Conservation (phyloP, 2,797 vertebrate genomes). For the Bufotes viridis region DNA sequence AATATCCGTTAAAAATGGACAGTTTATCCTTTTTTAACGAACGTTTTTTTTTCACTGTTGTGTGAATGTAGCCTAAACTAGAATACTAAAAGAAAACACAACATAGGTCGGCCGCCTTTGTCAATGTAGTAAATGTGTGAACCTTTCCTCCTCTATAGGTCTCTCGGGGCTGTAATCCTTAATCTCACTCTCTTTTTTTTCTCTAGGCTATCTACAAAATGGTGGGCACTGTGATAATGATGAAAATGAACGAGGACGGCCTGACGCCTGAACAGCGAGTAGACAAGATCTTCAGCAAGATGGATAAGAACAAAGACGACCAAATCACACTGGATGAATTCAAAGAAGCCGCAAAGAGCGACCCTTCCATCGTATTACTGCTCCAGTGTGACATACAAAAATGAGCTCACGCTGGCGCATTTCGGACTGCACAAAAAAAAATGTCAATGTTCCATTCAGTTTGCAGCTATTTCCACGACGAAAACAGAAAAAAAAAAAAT, state of each 20-base stretch:
- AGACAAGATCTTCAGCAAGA: constrained; percentile 99
- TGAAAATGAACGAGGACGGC: constrained; percentile 99
- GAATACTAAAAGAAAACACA: background rate
- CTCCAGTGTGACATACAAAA: constrained; percentile 99
- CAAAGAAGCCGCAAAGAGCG: constrained; percentile 98
- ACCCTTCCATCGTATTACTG: constrained; percentile 98
- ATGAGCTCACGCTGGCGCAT: constrained; percentile 80
- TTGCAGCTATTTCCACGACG: constrained; percentile 94
- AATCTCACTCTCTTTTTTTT: constrained; percentile 54
- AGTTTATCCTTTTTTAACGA: no score
- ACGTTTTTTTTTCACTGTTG: no score
- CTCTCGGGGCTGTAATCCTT: background rate
- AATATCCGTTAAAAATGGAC: no score
- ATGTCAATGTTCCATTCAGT: constrained; percentile 96
- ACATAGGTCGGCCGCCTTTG: background rate
- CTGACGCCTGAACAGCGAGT: constrained; percentile 96
- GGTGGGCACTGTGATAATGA: constrained; percentile 99
- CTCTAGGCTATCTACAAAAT: constrained; percentile 98
- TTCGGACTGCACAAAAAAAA: constrained; percentile 86
- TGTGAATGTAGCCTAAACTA: background rate
- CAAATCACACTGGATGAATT: constrained; percentile 99
- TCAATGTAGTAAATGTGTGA: background rate
- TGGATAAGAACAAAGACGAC: constrained; percentile 99
- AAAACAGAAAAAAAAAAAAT: constrained; percentile 60
- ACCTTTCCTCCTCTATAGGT: background rate